Percentiles rank a stretch among this genome's conserved stretches.
phyloP scores from a whole-genome alignment of 2,797 vertebrate species.

The Oophaga sylvatica region DNA sequence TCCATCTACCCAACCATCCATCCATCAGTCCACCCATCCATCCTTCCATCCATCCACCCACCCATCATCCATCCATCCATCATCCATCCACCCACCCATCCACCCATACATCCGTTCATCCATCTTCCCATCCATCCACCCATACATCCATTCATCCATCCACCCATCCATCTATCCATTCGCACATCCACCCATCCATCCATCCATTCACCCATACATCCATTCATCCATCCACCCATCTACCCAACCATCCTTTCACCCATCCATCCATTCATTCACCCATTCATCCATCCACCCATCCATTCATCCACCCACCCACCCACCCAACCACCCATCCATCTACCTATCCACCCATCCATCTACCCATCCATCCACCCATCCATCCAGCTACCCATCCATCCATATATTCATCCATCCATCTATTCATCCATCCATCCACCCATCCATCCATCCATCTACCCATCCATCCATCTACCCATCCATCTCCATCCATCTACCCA shows the following conservation, averaged over 20 bases:
- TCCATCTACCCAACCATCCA: background rate
- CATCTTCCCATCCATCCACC: background rate
- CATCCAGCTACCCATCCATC: background rate
- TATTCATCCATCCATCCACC: background rate
- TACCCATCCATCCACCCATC: background rate
- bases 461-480: background rate
- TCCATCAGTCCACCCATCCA: background rate
- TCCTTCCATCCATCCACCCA: background rate
- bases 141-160: background rate
- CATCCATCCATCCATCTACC: background rate
- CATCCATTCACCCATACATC: background rate
- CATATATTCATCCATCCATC: constrained; percentile 8
- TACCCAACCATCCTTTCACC: constrained; percentile 1
- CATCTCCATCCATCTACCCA: background rate
- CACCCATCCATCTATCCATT: background rate
- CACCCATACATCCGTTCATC: background rate
- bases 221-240: background rate
- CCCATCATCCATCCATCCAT: background rate
- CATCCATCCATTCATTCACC: background rate
- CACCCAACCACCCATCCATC: background rate
- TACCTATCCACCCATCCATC: background rate
- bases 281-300: background rate
- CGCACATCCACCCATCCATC: background rate
- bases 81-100: background rate
- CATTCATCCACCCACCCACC: background rate